Base-by-base conservation (phyloP, 2,797 vertebrate genomes). In the Acrossocheilus fasciatus region DNA sequence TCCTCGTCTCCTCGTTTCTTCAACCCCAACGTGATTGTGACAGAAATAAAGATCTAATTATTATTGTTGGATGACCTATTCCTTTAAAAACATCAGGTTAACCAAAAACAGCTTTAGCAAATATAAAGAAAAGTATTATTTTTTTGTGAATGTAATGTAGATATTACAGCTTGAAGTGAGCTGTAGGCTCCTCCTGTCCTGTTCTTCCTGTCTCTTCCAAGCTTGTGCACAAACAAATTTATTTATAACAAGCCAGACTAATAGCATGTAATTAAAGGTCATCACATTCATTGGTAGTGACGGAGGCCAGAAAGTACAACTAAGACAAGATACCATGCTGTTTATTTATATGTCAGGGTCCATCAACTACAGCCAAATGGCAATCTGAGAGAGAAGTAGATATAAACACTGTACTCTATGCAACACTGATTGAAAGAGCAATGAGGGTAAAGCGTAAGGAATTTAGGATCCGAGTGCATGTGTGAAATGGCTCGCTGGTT, bases 321-420 rank as follows among this genome's bases (percentile, higher is more conserved):
- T 78, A 52, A 64, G 47, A 82, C 66, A 82, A 72, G 54, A 76
- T 76, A 66, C 43, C 79, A 83, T 23, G 43, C 52, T 66, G 74
- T 54, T 70, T 82, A 86, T 88, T 86, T 82, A 88, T 82, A 88
- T 52, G 43, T 34, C 50, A 62, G 34, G 36, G 79, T 77, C 78
- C 50, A 85, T 93, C 93, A 83, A 90, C 93, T 93, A 93, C 91
- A 91, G 88, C 84, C 86, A 84, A 86, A 66, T 50, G 84, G 47
- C 41, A 83, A 70, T 57, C 59, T 70, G 73, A 59, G 26, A 70
- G 6, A 83, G 47, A 66, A 80, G 47, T 52, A 52, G 75, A 41
- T 69, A 73, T 68, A 69, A 75, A 87, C 80, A 90, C 43, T 82
- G 84, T 79, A 86, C 66, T 68, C 64, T 39, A 76, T 82, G 78